Conservation (phyloP, 2,797 vertebrate species). For the Sciurus vulgaris region DNA sequence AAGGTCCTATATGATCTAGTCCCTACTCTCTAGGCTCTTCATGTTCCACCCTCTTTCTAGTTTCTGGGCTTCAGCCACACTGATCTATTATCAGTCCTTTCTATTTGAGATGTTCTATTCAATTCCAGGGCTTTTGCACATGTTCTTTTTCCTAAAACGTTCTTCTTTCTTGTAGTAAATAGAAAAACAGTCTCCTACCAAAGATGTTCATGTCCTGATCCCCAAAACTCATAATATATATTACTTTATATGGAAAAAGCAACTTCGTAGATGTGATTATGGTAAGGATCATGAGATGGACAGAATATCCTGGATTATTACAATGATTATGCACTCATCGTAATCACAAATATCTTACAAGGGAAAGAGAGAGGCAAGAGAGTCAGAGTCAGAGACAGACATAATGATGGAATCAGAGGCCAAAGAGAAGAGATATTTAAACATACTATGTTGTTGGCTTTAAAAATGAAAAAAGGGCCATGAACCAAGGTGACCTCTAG, state of each 20-base stretch:
- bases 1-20: neutral
- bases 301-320: neutral
- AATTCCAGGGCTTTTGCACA: neutral
- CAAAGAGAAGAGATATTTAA: neutral
- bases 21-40: neutral
- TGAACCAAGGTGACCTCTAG: neutral
- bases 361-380: neutral
- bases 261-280: constrained; percentile 10
- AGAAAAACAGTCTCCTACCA: neutral
- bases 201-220: neutral
- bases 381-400: neutral
- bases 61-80: neutral
- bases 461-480: neutral
- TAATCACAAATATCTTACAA: neutral
- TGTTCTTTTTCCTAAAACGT: constrained; percentile 10
- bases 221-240: constrained; percentile 6
- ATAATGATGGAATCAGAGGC: constrained; percentile 10
- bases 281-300: neutral
- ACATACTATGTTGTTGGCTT: neutral
- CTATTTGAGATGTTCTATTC: constrained; percentile 31
- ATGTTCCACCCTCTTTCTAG: neutral
- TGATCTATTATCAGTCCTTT: constrained; percentile 36
- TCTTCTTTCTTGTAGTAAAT: neutral
- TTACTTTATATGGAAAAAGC: neutral
- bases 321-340: neutral